Conservation (phyloP, 2,888 invertebrate genomes). For the Agrochola lychnidis region DNA sequence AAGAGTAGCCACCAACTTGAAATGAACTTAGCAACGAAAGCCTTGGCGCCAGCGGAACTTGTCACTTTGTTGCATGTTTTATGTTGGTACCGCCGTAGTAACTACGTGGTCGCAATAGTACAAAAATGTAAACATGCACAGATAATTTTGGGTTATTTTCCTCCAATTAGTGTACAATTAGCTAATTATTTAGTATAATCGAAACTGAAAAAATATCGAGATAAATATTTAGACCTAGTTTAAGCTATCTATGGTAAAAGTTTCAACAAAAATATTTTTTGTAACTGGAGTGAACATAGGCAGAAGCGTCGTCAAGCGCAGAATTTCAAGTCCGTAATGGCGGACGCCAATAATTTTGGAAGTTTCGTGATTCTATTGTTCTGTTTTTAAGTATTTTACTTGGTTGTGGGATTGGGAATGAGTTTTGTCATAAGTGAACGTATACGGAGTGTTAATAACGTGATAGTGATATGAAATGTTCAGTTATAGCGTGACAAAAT, state of each 20-base stretch:
- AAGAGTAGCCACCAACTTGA: slow-evolving; percentile 28
- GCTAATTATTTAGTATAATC: slow-evolving; percentile 48
- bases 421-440: slow-evolving; percentile 82
- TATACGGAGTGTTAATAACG: slow-evolving; percentile 82
- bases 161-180: slow-evolving; percentile 63
- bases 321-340: slow-evolving; percentile 90
- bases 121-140: slow-evolving; percentile 89
- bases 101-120: slow-evolving; percentile 89
- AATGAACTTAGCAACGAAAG: slow-evolving; percentile 76
- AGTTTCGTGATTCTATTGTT: slow-evolving; percentile 90
- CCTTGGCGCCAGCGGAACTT: slow-evolving; percentile 88
- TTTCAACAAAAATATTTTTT: slow-evolving; percentile 79
- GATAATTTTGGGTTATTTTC: slow-evolving; percentile 77
- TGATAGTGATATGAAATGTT: slow-evolving; percentile 89
- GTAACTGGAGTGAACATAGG: slow-evolving; percentile 89
- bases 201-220: slow-evolving; percentile 49
- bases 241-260: slow-evolving; percentile 52
- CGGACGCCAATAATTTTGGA: slow-evolving; percentile 90
- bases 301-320: slow-evolving; percentile 89
- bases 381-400: slow-evolving; percentile 84
- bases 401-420: slow-evolving; percentile 82
- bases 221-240: slow-evolving; percentile 47
- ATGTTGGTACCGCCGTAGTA: slow-evolving; percentile 84
- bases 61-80: slow-evolving; percentile 68
- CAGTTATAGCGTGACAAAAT: slow-evolving; percentile 90